Base-by-base conservation (phyloP, 2,888 invertebrate species). In the Tortricodes alternella region DNA sequence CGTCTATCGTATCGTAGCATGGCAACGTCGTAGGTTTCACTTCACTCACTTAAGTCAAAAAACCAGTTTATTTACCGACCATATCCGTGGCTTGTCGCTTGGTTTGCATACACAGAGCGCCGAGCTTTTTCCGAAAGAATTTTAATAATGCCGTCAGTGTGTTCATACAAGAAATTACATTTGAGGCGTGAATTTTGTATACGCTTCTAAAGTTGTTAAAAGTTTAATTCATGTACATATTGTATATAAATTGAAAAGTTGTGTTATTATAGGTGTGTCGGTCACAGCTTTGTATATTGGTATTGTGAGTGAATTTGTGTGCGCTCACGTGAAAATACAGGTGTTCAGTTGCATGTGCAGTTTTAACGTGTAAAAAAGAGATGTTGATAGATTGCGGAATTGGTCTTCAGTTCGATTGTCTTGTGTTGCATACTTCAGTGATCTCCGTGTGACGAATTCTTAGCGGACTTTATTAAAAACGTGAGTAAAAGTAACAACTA, bases 51-150 rank as follows among this genome's bases (percentile, higher is more conserved):
- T 61, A 70, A 80, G 76, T 80, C 74, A 83, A 85, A 87, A 86
- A 89, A 88, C 88, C 87, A 85, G 88, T 88, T 87, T 87, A 83
- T 83, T 84, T 87, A 87, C 87, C 76, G 87, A 85, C 68, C 74
- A 77, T 76, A 69, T 68, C 65, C 68, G 66, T 55, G 37, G 48
- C 43, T 49, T 32, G 58, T 48, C 53, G 55, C 46, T 38, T 59
- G 34, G 50, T 46, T 43, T 41, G 46, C 50, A 41, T 48, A 46
- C 34, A 35, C 35, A 41, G 39, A 37, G 49, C 49, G 44, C 50
- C 8, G 56, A 43, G 58, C 52, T 52, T 43, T 46, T 53, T 56
- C n/a, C 53, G 46, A 44, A 49, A 53, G 23, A 46, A 39, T 56
- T 49, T 37, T 44, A 46, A 53, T 59, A 53, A 46, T 50, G 46